Conservation (phyloP, 2,113 vertebrate species). For the Eublepharis macularius region DNA sequence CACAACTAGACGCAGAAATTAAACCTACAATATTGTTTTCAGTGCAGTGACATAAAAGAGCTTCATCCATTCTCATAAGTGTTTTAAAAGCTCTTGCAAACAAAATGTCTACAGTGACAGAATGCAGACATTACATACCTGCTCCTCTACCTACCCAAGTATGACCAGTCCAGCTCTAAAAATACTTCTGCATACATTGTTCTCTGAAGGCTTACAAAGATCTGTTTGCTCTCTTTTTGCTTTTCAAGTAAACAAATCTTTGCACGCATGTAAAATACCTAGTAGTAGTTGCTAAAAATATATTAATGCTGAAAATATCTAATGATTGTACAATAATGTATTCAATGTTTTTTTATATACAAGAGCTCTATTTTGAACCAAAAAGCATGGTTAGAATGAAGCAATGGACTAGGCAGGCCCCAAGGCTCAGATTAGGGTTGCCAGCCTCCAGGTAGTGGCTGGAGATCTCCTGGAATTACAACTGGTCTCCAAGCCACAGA, state of each 20-base stretch:
- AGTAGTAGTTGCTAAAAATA: neutral
- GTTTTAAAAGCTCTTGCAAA: neutral
- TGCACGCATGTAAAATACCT: neutral
- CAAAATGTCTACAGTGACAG: neutral
- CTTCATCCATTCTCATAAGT: neutral
- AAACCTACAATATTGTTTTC: conserved; percentile 12
- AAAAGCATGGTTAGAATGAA: neutral
- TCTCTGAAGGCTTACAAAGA: conserved; percentile 7
- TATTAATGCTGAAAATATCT: neutral
- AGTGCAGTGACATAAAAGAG: fast-evolving
- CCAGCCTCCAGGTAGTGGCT: no score
- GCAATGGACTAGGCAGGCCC: fast-evolving
- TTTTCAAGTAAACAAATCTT: neutral
- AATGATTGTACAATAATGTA: neutral
- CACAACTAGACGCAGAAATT: neutral
- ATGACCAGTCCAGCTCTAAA: conserved; percentile 4
- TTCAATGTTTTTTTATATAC: no score
- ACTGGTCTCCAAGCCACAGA: no score
- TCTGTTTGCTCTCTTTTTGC: conserved; percentile 6
- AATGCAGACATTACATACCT: neutral
- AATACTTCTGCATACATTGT: neutral
- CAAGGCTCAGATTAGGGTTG: no score
- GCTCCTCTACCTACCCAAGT: neutral
- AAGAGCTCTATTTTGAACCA: no score
- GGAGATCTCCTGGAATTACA: no score